Percentiles rank a stretch among this genome's conserved stretches.
These are phyloP conservation scores for Dromiciops gliroides DNA, from an alignment of 2,113 vertebrate species.

Conservation along the genomic window DNA sequence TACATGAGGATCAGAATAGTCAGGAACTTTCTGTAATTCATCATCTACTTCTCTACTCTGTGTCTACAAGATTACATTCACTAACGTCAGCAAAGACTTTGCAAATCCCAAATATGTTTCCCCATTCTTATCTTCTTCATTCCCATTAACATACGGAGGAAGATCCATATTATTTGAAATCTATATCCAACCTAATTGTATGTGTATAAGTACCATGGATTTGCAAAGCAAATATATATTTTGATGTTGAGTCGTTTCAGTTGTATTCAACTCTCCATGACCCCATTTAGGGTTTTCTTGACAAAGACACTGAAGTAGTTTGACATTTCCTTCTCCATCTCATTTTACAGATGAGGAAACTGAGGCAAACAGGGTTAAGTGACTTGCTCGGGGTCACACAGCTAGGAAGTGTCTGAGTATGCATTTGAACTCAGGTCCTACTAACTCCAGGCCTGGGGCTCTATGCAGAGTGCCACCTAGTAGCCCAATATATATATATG, in stretches of 20 bases:
- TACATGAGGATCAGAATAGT: conserved; percentile 12
- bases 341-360: not conserved
- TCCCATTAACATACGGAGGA: not conserved
- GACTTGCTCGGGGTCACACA: not conserved
- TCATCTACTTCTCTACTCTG: not conserved
- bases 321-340: not conserved
- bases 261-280: not conserved
- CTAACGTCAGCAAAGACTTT: not conserved
- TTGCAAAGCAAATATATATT: not conserved
- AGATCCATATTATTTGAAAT: not conserved
- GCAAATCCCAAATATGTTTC: not conserved
- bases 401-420: too few species aligned
- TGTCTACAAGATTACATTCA: not conserved
- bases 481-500: too few species aligned
- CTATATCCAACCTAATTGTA: not conserved
- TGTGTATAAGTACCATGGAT: not conserved
- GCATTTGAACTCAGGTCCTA: too few species aligned
- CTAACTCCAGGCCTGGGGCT: too few species aligned
- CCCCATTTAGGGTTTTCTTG: not conserved
- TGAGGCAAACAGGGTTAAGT: not conserved
- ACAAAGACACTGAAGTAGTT: not conserved
- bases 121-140: not conserved
- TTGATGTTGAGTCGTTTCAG: not conserved
- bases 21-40: conserved; percentile 16
- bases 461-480: too few species aligned